A percentile compares a stretch with the other conserved stretches of the same genome.
Evolutionary conservation across 2,113 vertebrate genomes (phyloP).

Genomic region (Empidonax alnorum): DNA sequence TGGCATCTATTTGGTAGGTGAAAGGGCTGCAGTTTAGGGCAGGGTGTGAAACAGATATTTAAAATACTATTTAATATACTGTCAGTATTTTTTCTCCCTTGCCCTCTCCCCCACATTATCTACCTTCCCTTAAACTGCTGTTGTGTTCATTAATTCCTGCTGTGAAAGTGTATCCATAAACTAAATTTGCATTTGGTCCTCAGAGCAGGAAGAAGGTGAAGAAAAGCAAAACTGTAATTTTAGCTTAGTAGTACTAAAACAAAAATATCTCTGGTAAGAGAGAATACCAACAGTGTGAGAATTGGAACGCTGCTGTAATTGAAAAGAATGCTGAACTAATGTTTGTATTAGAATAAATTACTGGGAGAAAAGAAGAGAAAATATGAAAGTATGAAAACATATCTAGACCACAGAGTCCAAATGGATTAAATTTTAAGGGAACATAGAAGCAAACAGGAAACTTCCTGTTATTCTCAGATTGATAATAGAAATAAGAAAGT

Average conservation of each 20-base stretch:
- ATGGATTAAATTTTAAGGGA: not conserved
- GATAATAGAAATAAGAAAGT: not conserved
- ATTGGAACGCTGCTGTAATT: not conserved
- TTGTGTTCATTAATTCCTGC: not conserved
- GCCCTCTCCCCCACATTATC: not conserved
- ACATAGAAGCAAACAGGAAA: not conserved
- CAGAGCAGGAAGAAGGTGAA: not conserved
- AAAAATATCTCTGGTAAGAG: not conserved
- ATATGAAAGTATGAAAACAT: not conserved
- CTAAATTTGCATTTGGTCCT: not conserved
- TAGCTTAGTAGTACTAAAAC: not conserved
- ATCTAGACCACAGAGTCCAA: not conserved
- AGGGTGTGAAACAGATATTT: not conserved
- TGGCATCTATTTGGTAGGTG: not conserved
- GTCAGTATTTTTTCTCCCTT: not conserved
- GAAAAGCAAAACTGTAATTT: not conserved
- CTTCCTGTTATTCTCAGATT: conserved; percentile 1
- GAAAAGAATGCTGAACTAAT: conserved; percentile 41
- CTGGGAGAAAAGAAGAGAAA: not conserved
- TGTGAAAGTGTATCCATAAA: not conserved
- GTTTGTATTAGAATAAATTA: conserved; percentile 32
- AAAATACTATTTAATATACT: not conserved
- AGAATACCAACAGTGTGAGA: not conserved
- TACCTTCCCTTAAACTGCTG: not conserved
- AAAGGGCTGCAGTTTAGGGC: not conserved